Evolutionary conservation across 2,888 invertebrate genomes (phyloP).

Genomic region (Drosophila siamana): DNA sequence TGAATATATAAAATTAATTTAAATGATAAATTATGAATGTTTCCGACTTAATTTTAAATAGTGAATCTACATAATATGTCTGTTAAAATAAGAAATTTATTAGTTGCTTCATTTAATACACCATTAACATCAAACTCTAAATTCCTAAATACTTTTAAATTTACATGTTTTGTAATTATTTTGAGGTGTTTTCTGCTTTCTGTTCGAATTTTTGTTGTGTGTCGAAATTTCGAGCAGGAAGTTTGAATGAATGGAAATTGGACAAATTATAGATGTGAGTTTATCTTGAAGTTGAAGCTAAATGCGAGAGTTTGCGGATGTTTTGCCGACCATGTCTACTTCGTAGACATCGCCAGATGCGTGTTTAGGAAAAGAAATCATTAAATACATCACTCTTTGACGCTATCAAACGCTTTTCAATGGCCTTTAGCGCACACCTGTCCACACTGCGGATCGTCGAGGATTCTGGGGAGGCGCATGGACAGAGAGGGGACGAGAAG

Average conservation of each 20-base stretch:
- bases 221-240: slow-evolving; percentile 27
- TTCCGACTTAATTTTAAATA: too few species aligned
- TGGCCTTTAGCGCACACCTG: slow-evolving; percentile 68
- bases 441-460: slow-evolving; percentile 41
- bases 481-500: background rate
- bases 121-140: too few species aligned
- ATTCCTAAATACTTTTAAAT: background rate
- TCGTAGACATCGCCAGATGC: slow-evolving; percentile 27
- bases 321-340: background rate
- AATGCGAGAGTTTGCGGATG: background rate
- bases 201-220: background rate
- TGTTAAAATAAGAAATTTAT: too few species aligned
- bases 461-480: slow-evolving; percentile 4
- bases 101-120: too few species aligned
- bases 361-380: slow-evolving; percentile 59
- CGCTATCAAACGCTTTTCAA: slow-evolving; percentile 62
- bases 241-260: slow-evolving; percentile 12
- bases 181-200: too few species aligned
- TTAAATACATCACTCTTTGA: slow-evolving; percentile 57
- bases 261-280: slow-evolving; percentile 23
- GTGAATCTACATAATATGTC: too few species aligned
- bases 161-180: background rate
- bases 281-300: slow-evolving; percentile 33
- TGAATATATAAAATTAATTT: too few species aligned
- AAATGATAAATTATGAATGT: too few species aligned